Evolutionary conservation across 2,797 vertebrate species (phyloP), one percentile per base, ranked within the genome.

Genomic region (Gymnothorax reevesii): DNA sequence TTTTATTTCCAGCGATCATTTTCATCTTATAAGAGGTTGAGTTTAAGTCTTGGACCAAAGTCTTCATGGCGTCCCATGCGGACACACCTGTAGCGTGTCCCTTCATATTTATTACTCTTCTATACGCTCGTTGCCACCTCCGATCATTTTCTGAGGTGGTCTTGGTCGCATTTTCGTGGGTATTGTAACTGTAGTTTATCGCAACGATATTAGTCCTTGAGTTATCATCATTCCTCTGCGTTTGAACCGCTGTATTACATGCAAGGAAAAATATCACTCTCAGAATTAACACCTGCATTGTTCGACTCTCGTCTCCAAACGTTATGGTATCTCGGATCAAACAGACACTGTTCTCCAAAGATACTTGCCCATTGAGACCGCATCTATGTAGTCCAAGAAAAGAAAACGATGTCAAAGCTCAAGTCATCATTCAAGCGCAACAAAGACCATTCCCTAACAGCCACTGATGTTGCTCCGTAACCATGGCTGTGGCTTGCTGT

Each of bases 1-100:
- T 89, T 87, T 90, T 92, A 5, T 89, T 92, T 0, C 85, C 89
- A 27, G 85, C 64, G 4, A 87, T 89, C 90, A 90, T 84, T 80
- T 86, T 73, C 66, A 82, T 90, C 84, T 89, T 93, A 90, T 90
- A 91, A n/a, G 91, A 89, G 82, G 94, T 90, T 91, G 93, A 90
- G 92, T 95, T 94, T 0, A 89, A 82, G 77, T 89, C 73, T 82
- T 84, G 83, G 15, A 87, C 52, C 7, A 88, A 9, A 0, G 88
- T 86, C 66, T 90, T 87, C 84, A 88, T 89, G 87, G 69, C 83
- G 66, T 83, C 83, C 60, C 71, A 62, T 20, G 85, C 83, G 82
- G 92, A 91, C 89, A 92, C 94, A 95, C 95, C 96, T 95, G 96
- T 95, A 90, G 94, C 93, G 90, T 90, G 88, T 20, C 87, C 90